Evolutionary conservation across 2,113 vertebrate species (phyloP), one percentile per base, ranked within the genome.

Genomic region (Saguinus imperator): DNA sequence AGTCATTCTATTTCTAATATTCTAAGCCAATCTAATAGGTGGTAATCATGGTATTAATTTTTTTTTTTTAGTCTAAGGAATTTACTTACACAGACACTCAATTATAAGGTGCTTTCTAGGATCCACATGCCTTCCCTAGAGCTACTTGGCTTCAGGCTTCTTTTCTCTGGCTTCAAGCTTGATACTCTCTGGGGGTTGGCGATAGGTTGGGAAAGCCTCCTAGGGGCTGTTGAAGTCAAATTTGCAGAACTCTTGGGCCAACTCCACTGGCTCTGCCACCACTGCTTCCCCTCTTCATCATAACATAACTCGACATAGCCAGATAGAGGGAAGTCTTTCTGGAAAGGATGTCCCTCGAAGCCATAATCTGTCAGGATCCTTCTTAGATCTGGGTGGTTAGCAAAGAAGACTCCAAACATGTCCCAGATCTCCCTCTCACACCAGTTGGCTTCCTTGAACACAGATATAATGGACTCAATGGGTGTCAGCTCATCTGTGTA

Each of bases 381-480:
- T 95, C 99, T 99, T 96, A 99, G 98, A 94, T 99, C 99, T 16
- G 99, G 99, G 88, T 99, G 99, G 98, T 99, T 99, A 94, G 99
- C 98, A 95, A 99, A 99, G 98, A 99, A 99, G 84, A 99, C 99
- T 20, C 99, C 99, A 89, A 97, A 99, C 99, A 99, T 99, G 98
- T 99, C 99, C 99, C 99, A 99, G 40, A 99, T 98, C 99, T 99
- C 99, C 98, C 99, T 99, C 97, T 99, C 99, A 93, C 99, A 99
- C 99, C 99, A 99, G 98, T 99, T 99, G 94, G 99, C 99, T 5
- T 98, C 99, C 87, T 98, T 97, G 97, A 99, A 98, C 95, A 99
- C 98, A 5, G 99, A 35, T 37, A 99, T 99, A 0, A 97, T 87
- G 0, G 99, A 99, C 92, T 99, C 99, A 1, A 99, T 1, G 0